Evolutionary conservation across 2,888 invertebrate species (phyloP), one percentile per base, ranked within the genome.

Genomic region (Drosophila formosana): DNA sequence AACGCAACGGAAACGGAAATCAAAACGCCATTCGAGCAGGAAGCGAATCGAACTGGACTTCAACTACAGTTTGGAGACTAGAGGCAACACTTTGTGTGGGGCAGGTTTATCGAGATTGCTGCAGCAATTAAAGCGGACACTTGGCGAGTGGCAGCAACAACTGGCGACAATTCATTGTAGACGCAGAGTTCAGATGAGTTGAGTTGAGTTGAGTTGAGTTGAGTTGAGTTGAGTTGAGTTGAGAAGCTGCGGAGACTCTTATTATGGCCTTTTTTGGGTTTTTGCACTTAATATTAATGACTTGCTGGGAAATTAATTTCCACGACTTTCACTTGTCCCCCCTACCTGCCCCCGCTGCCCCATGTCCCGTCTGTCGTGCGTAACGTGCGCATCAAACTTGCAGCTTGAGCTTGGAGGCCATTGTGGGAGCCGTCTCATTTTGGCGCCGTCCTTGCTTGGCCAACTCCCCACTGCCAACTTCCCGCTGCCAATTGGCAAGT

Each of bases 281-380:
- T 61, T 45, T 66, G 74, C 71, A 86, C 89, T 86, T 81, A 88
- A 84, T 83, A 84, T 84, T 84, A 84, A 84, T 84, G 83, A 84
- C 87, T 88, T 80, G 84, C 69, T 75, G 72, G 53, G 75, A 84
- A 86, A 84, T 84, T 84, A 84, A 84, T 84, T 84, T 86, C 73
- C 72, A 41, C 76, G 81, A 88, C 83, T 83, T 83, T 83, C 87
- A 83, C 81, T 78, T 66, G 47, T 41, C 32, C 45, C 18, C 18
- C 1, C 18, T 18, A 41, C 41, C 30, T 8, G 8, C 23, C 13
- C 23, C 8, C 4, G 7, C n/a, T 18, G 18, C 46, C 28, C 9
- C 28, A 8, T n/a, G n/a, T n/a, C 37, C 4, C 9, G 4, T 28
- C 25, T 45, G 11, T 18, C 25, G 9, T 45, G 18, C 23, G 49